Base-by-base conservation (phyloP, 2,113 vertebrate species). In the Mungos mungo region DNA sequence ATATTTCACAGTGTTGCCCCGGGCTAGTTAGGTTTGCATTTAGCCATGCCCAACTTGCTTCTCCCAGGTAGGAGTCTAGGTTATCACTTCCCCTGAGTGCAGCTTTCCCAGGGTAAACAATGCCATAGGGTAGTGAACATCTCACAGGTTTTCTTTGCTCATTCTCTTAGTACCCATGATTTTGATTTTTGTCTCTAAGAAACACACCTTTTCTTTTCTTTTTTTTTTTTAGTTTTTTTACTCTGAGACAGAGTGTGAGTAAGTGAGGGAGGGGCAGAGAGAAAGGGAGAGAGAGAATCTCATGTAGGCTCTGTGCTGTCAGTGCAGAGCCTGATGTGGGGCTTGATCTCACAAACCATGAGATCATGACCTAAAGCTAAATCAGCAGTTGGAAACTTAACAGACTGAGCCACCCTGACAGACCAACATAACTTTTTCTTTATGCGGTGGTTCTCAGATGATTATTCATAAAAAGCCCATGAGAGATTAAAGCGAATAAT, bases 151-250 rank as follows among this genome's bases (percentile, higher is more conserved):
- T 76, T 18, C 88, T 82, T 47, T 38, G 12, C 29, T 86, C 10
- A 13, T 83, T 60, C 25, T 45, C 47, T 74, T 45, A 82, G 14
- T 92, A 47, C 33, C 12, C 65, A 23, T 63, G 29, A 65, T 83
- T 71, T 68, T 57, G 74, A 82, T 47, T 95, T 90, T 92, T 84
- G 60, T 84, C 87, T 87, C 54, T 57, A 68, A 47, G 41, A 84
- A 63, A 25, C 6, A 50, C 16, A 77, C 2, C 35, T 87, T 93
- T 87, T 86, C 54, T 63, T 84, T 92, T 35, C 19, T 57, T 19
- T 23, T 60, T 83, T 60, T 83, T 86, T 68, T 54, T 84, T 92
- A 60, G 7, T 60, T 60, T 23, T 23, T 23, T 60, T 60, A 60
- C 23, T 60, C 21, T 60, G 57, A 60, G 21, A 60, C 21, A 60